Base-by-base conservation (phyloP, 2,113 vertebrate species). In the Ariopsis seemanni region DNA sequence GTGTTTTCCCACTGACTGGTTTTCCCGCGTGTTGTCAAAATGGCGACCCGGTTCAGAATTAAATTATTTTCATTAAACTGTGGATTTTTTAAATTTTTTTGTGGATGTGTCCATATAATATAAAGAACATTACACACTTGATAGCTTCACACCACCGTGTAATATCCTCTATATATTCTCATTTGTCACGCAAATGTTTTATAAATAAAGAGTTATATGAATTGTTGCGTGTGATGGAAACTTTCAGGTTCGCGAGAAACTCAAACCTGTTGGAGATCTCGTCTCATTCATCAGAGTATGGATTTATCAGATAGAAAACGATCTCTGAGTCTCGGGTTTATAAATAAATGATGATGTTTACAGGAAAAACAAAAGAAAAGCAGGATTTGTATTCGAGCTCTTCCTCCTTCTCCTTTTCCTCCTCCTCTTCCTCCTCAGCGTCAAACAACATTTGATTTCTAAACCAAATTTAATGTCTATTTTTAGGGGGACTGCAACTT, bases 381-480 rank as follows among this genome's bases (percentile, higher is more conserved):
- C 34, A 75, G 77, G 86, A 88, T 87, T 90, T 85, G 52, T 63
- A 75, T 52, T 25, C 5, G 0, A 30, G 15, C 87, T 82, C 86
- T 62, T 85, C 69, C 89, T 42, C 42, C 4, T 42, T 12, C 69
- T 74, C 25, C 10, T 84, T 34, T 12, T 50, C 7, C 58, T 79
- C 12, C 5, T 78, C 58, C 4, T 79, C 12, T 10, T 78, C 58
- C 4, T 77, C 22, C 14, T 78, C 8, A 57, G 50, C 79, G 67
- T 87, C 80, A 87, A 85, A 69, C 85, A 62, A 69, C 63, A 83
- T 89, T 83, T 71, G 82, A 83, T 88, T 87, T 89, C 83, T 86
- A 87, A 91, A 87, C 88, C 53, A 50, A 83, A 84, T 87, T 84
- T 89, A 89, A 74, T 17, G 62, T 90, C 88, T 91, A 90, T 91